Conservation (phyloP, 2,888 invertebrate species). For the Phasia obesa region DNA sequence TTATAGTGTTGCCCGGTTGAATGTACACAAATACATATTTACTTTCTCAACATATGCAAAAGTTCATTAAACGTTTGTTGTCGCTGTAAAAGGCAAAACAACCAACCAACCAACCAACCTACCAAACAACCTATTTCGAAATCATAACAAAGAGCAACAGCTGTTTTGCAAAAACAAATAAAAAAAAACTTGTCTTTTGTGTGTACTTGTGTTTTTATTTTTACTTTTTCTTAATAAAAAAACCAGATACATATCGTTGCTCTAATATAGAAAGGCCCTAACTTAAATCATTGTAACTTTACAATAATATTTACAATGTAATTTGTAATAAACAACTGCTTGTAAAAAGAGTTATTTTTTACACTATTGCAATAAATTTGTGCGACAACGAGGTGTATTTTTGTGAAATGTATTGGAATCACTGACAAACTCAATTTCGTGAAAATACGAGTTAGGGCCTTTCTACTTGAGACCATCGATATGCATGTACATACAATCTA, state of each 20-base stretch:
- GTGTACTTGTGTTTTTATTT: slow-evolving; percentile 1
- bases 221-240: neutral
- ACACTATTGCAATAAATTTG: too few relatives aligned
- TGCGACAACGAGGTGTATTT: too few relatives aligned
- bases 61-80: slow-evolving; percentile 70
- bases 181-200: slow-evolving; percentile 31
- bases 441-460: too few relatives aligned
- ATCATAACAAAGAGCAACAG: slow-evolving; percentile 67
- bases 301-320: too few relatives aligned
- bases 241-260: neutral
- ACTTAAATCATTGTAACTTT: too few relatives aligned
- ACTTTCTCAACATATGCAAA: slow-evolving; percentile 40
- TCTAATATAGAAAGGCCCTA: too few relatives aligned
- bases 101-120: slow-evolving; percentile 42
- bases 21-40: slow-evolving; percentile 29
- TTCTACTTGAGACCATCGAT: too few relatives aligned
- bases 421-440: too few relatives aligned
- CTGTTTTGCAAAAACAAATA: slow-evolving; percentile 54
- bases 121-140: slow-evolving; percentile 58
- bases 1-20: slow-evolving; percentile 24
- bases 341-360: too few relatives aligned
- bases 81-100: slow-evolving; percentile 62
- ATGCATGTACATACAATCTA: neutral
- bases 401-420: too few relatives aligned
- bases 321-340: too few relatives aligned